Percentiles rank a stretch among this genome's conserved stretches.
Evolutionary conservation across 2,113 vertebrate genomes (phyloP).

Genomic region (Prunella himalayana): DNA sequence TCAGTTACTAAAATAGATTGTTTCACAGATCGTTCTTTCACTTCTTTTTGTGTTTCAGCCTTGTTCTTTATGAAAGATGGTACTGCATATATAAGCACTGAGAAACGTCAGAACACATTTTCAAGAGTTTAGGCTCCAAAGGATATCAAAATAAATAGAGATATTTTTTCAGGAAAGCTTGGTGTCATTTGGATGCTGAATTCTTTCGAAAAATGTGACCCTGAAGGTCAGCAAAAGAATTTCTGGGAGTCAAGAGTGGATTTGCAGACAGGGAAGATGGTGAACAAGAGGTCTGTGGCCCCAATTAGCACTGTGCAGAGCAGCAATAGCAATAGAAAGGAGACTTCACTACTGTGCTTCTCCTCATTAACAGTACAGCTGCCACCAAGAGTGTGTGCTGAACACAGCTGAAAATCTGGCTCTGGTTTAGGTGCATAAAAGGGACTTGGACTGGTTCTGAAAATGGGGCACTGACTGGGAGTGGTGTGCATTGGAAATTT

Average conservation of each 20-base stretch:
- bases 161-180: conserved; percentile 29
- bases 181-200: conserved; percentile 8
- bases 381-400: not conserved
- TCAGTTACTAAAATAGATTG: not conserved
- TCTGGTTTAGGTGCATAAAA: not conserved
- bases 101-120: not conserved
- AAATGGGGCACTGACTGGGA: not conserved
- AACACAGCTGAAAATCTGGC: not conserved
- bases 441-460: not conserved
- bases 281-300: conserved; percentile 54
- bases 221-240: conserved; percentile 49
- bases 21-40: not conserved
- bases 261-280: conserved; percentile 40
- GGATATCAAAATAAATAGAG: conserved; percentile 17
- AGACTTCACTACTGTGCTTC: not conserved
- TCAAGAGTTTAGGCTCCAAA: not conserved
- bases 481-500: not conserved
- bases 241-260: conserved; percentile 44
- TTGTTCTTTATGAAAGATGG: not conserved
- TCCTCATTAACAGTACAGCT: conserved; percentile 42
- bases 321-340: not conserved
- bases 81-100: not conserved
- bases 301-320: conserved; percentile 36
- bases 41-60: not conserved
- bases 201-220: conserved; percentile 39